Percentiles rank a stretch among this genome's conserved stretches.
Evolutionary conservation across 64 coral and sea anemone genomes (phyloP).

Genomic region (Trachythela sp.): DNA sequence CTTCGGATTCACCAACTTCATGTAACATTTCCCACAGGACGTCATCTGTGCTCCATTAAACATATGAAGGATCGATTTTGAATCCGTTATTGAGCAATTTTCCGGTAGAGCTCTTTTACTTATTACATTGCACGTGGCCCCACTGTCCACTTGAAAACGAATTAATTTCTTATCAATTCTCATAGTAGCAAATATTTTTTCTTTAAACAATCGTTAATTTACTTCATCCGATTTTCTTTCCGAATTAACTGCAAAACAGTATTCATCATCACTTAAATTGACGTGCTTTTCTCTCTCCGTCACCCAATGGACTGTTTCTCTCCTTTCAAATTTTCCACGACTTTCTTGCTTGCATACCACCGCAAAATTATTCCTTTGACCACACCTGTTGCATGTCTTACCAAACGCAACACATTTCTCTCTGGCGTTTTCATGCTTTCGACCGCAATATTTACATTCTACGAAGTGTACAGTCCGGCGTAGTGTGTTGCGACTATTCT

Average conservation of each 20-base stretch:
- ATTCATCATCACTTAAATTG: background rate
- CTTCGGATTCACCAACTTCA: slow-evolving; percentile 11
- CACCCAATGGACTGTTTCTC: background rate
- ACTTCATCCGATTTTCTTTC: background rate
- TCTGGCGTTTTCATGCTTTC: slow-evolving; percentile 7
- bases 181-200: slow-evolving; percentile 5
- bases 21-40: background rate
- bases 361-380: slow-evolving; percentile 11
- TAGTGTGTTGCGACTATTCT: background rate
- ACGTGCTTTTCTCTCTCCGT: background rate
- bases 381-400: slow-evolving; percentile 20
- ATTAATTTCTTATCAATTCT: background rate
- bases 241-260: background rate
- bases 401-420: slow-evolving; percentile 19
- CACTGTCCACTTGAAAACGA: slow-evolving; percentile 5
- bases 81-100: background rate
- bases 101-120: background rate
- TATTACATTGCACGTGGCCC: background rate
- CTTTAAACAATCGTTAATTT: background rate
- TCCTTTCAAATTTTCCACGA: slow-evolving; percentile 2
- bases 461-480: background rate
- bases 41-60: background rate
- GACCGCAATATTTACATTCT: background rate
- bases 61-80: background rate
- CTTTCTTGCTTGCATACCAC: background rate